phyloP scores from a whole-genome alignment of 2,888 invertebrate species.

The Orthosia cruda region DNA sequence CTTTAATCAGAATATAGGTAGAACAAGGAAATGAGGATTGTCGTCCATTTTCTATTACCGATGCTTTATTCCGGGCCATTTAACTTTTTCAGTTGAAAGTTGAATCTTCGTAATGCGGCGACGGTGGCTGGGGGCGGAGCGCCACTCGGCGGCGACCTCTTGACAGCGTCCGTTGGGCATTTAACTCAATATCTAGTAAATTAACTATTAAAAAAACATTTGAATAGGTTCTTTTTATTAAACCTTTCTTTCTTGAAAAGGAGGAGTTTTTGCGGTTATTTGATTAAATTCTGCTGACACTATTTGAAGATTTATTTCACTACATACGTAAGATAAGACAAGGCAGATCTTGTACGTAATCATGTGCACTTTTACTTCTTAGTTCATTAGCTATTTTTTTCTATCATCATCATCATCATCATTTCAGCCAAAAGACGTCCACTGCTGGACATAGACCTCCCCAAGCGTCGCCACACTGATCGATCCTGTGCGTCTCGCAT shows the following conservation, averaged over 20 bases:
- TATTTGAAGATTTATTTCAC: not conserved
- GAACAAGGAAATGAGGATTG: conserved; percentile 86
- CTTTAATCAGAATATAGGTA: conserved; percentile 79
- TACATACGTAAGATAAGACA: not conserved
- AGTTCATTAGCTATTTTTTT: not conserved
- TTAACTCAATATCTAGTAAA: conserved; percentile 69
- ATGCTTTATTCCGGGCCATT: conserved; percentile 87
- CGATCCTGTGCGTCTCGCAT: no score
- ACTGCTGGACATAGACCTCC: no score
- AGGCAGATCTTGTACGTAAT: no score
- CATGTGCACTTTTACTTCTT: not conserved
- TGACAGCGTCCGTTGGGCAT: conserved; percentile 67
- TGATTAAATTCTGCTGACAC: conserved; percentile 17
- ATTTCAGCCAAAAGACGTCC: no score
- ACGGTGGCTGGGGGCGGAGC: conserved; percentile 70
- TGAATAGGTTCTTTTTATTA: conserved; percentile 31
- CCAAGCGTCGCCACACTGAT: no score
- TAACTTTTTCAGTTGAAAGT: conserved; percentile 86
- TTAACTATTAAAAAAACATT: conserved; percentile 65
- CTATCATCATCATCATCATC: no score
- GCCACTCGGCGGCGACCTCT: conserved; percentile 50
- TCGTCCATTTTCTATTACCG: conserved; percentile 88
- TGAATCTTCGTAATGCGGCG: conserved; percentile 80
- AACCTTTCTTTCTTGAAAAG: conserved; percentile 12
- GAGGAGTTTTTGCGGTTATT: conserved; percentile 6